Evolutionary conservation across 1,140 invertebrate genomes (phyloP).

Genomic region (Agraylea sexmaculata): DNA sequence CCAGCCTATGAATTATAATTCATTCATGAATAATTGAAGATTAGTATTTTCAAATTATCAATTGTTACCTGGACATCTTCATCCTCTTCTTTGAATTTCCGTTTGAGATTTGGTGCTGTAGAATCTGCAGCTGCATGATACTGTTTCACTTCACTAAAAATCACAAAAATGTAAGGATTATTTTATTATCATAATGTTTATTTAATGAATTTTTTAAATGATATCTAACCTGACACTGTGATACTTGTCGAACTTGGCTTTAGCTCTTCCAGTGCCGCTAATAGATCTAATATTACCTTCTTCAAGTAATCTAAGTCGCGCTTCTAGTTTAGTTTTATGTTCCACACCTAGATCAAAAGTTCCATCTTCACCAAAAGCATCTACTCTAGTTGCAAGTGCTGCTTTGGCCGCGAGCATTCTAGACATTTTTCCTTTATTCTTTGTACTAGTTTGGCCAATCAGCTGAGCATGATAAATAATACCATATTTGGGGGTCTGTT

Average conservation of each 20-base stretch:
- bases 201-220: background rate
- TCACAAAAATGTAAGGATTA: background rate
- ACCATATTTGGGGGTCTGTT: conserved; percentile 98
- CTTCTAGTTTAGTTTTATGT: conserved; percentile 79
- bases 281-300: conserved; percentile 72
- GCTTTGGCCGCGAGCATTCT: conserved; percentile 95
- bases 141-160: conserved; percentile 19
- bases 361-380: conserved; percentile 87
- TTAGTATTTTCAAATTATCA: background rate
- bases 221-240: conserved; percentile 57
- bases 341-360: conserved; percentile 71
- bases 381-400: conserved; percentile 82
- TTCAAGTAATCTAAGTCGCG: conserved; percentile 64
- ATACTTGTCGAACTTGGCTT: conserved; percentile 85
- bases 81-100: conserved; percentile 2
- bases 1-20: background rate
- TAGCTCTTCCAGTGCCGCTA: conserved; percentile 77
- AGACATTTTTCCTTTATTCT: conserved; percentile 90
- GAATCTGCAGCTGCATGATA: conserved; percentile 19
- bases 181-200: background rate
- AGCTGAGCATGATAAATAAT: conserved; percentile 94
- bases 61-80: conserved; percentile 6
- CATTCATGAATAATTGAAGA: background rate
- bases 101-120: conserved; percentile 9
- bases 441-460: conserved; percentile 74